phyloP scores from a whole-genome alignment of 2,888 invertebrate species.

The Camponotus fellah region DNA sequence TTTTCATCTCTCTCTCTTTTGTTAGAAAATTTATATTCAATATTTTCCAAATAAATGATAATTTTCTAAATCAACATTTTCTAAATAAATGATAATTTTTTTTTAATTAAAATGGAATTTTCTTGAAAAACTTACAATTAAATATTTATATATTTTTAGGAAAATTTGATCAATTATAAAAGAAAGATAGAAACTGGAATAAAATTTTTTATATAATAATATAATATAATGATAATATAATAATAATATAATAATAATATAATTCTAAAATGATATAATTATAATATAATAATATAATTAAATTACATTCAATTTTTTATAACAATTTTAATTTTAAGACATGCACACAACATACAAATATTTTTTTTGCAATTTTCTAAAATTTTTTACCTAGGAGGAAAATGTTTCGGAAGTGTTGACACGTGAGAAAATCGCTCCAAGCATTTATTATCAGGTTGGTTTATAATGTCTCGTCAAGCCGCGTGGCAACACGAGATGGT shows the following conservation, averaged over 20 bases:
- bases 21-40: too few relatives aligned
- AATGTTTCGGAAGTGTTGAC: background rate
- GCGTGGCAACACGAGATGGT: slow-evolving; percentile 9
- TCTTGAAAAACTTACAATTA: background rate
- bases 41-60: background rate
- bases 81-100: background rate
- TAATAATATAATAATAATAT: too few relatives aligned
- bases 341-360: background rate
- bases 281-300: too few relatives aligned
- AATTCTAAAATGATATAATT: too few relatives aligned
- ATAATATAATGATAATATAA: too few relatives aligned
- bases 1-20: background rate
- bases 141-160: background rate
- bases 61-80: too few relatives aligned
- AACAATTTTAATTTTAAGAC: too few relatives aligned
- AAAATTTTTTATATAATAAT: too few relatives aligned
- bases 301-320: too few relatives aligned
- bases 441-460: slow-evolving; percentile 41
- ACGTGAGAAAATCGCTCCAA: slow-evolving; percentile 21
- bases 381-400: background rate
- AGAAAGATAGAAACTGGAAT: background rate
- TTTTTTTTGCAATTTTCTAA: background rate
- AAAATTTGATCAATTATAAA: background rate
- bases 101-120: background rate
- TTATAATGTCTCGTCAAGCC: slow-evolving; percentile 56